Conservation (phyloP, 2,888 invertebrate species). For the Poecilus cupreus region DNA sequence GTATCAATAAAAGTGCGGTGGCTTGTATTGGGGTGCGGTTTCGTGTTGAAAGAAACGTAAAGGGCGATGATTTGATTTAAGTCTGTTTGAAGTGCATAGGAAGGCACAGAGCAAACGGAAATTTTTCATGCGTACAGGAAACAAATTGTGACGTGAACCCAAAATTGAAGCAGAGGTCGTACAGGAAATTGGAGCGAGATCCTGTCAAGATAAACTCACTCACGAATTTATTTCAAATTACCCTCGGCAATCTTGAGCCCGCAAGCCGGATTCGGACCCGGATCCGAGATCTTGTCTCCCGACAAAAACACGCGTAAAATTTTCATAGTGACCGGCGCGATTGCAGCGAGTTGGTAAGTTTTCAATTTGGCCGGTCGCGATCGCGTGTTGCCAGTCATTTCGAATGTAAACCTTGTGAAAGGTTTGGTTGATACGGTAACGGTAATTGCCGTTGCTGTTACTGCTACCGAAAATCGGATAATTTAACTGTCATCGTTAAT, state of each 20-base stretch:
- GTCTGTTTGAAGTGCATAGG: background rate
- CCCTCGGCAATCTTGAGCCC: conserved; percentile 1
- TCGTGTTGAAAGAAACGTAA: too few relatives aligned
- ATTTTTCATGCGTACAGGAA: conserved; percentile 50
- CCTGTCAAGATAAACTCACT: conserved; percentile 51
- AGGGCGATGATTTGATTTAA: too few relatives aligned
- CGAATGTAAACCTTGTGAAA: conserved; percentile 40
- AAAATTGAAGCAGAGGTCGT: conserved; percentile 46
- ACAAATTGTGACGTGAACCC: conserved; percentile 53
- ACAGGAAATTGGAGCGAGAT: conserved; percentile 52
- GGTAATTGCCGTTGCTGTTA: conserved; percentile 1
- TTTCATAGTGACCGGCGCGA: background rate
- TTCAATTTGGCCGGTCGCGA: conserved; percentile 20
- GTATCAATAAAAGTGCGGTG: too few relatives aligned
- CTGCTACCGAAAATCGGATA: conserved; percentile 12
- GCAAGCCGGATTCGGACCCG: background rate
- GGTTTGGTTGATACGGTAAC: conserved; percentile 36
- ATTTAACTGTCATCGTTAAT: conserved; percentile 44
- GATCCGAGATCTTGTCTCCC: background rate
- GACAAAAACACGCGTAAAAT: background rate
- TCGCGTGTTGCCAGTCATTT: conserved; percentile 22
- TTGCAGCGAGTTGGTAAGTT: background rate
- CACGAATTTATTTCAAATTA: conserved; percentile 54
- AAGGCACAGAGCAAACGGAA: conserved; percentile 8
- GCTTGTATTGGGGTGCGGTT: too few relatives aligned